A percentile compares a stretch with the other conserved stretches of the same genome.
Conservation (phyloP, 2,888 invertebrate genomes). For the Zygogramma bicolorata region DNA sequence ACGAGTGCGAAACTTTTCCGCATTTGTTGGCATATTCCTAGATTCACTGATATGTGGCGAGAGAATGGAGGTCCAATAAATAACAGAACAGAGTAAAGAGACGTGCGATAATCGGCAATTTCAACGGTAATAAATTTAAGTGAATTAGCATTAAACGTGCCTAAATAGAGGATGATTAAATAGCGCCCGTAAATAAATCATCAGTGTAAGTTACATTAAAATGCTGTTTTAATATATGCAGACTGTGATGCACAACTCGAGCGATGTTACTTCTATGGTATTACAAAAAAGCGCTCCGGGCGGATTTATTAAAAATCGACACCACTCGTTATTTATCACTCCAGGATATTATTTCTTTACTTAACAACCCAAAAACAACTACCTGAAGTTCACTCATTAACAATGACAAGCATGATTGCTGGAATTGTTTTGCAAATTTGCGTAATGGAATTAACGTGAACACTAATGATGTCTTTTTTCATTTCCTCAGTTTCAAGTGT, state of each 20-base stretch:
- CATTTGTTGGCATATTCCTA: conserved; percentile 19
- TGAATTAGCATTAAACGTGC: conserved; percentile 65
- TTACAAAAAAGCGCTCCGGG: conserved; percentile 50
- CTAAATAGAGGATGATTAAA: conserved; percentile 65
- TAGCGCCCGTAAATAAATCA: conserved; percentile 64
- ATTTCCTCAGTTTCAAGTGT: no score
- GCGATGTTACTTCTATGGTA: conserved; percentile 47
- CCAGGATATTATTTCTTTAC: conserved; percentile 16
- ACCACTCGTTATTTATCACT: conserved; percentile 27
- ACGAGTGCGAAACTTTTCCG: conserved; percentile 3
- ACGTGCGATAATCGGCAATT: conserved; percentile 63
- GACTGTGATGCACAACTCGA: conserved; percentile 55
- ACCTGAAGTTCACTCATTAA: neutral
- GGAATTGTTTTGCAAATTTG: neutral
- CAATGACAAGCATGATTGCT: neutral
- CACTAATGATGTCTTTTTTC: neutral
- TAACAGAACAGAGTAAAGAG: conserved; percentile 58
- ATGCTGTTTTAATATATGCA: conserved; percentile 64
- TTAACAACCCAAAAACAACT: neutral
- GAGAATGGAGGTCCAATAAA: conserved; percentile 48
- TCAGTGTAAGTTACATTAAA: conserved; percentile 62
- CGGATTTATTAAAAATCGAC: conserved; percentile 54
- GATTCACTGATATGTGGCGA: conserved; percentile 35
- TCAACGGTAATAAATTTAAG: conserved; percentile 64
- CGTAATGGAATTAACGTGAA: neutral